Evolutionary conservation across 2,113 vertebrate species (phyloP).

Genomic region (Calyptomena viridis): DNA sequence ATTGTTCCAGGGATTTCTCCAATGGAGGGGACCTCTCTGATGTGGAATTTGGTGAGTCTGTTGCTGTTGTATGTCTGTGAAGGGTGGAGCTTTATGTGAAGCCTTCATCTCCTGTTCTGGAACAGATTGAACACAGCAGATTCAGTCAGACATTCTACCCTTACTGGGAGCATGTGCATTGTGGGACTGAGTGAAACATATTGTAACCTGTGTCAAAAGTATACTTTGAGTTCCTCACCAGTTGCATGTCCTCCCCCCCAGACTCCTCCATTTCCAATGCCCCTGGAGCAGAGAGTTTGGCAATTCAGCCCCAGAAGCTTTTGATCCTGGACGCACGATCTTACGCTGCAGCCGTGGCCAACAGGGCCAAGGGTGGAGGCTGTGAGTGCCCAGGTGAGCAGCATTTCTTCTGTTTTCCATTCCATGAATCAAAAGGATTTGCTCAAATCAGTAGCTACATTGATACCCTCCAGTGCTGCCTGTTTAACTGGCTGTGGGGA

Average conservation of each 20-base stretch:
- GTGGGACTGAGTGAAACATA: not conserved
- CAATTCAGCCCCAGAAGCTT: constrained; percentile 88
- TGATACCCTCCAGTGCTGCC: not conserved
- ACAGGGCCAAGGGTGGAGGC: constrained; percentile 96
- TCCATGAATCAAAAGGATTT: not conserved
- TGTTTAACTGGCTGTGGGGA: not conserved
- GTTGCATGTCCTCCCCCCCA: constrained; percentile 10
- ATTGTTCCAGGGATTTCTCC: constrained; percentile 74
- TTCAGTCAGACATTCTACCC: not conserved
- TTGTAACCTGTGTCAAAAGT: not conserved
- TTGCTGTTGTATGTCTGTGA: not conserved
- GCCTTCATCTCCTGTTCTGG: not conserved
- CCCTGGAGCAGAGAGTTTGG: constrained; percentile 85
- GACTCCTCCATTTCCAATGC: constrained; percentile 90
- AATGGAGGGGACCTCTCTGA: constrained; percentile 87
- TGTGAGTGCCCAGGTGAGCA: constrained; percentile 94
- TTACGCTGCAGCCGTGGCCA: constrained; percentile 95
- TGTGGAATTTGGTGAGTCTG: constrained; percentile 87
- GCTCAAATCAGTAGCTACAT: not conserved
- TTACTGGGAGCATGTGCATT: not conserved
- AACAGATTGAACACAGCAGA: not conserved
- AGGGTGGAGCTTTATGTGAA: not conserved
- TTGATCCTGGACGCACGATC: constrained; percentile 94
- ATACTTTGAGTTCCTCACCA: not conserved
- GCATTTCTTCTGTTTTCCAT: not conserved